Base-by-base conservation (phyloP, 2,888 invertebrate species). In the Synergus umbraculus region DNA sequence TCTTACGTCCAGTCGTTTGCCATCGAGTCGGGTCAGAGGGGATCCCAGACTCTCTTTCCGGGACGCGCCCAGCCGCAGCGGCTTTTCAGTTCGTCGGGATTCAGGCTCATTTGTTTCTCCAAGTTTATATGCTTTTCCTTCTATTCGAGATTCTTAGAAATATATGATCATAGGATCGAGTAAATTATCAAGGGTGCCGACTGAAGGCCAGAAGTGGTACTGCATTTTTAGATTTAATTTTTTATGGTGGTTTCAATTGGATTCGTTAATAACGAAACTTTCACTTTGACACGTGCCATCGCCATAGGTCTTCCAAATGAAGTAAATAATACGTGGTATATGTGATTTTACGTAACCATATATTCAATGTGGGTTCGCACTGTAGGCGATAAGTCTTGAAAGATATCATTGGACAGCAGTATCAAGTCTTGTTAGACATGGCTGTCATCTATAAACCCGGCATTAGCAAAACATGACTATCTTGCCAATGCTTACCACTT, bases 1-100 rank as follows among this genome's bases (percentile, higher is more conserved):
- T 90, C 88, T 88, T 90, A 87, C 88, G 87, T 87, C 87, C 85
- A 86, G 89, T 90, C 89, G 90, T 90, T 90, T 87, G 88, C 88
- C 87, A 88, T 87, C 86, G 86, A 83, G 81, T 83, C 84, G 84
- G 87, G 85, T 88, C 88, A 88, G 85, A 87, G 86, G 85, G 86
- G 86, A 79, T 80, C 83, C 78, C 66, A 79, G 86, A 82, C 84
- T 84, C 85, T 85, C 82, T 84, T 81, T 83, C 83, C 82, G 81
- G 84, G 82, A 82, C 77, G 78, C 73, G 73, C 73, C 73, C 54
- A 73, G 73, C 67, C 44, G 12, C 60, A 22, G 54, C 37, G 69
- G 49, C 46, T 73, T 73, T 73, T 73, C 73, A 73, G 54, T 73
- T 73, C 54, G 18, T 69, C 69, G 54, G 29, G 54, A 73, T 73